Evolutionary conservation across 2,113 vertebrate genomes (phyloP), one percentile per base, ranked within the genome.

Genomic region (Plotosus lineatus): DNA sequence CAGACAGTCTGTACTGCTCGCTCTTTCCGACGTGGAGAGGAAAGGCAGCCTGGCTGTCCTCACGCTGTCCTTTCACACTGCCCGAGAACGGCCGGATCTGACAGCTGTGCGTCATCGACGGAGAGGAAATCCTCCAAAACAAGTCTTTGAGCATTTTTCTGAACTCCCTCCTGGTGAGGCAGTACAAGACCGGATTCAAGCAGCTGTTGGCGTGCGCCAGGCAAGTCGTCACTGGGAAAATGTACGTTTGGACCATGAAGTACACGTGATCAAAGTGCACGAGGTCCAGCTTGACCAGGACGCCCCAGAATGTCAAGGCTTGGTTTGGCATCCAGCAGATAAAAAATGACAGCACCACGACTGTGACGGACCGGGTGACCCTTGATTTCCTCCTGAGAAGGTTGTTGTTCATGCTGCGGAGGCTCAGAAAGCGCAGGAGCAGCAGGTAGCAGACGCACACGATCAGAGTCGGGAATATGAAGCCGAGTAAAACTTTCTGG

Each of bases 261-360:
- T 95, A 98, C 3, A 91, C 92, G 0, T 90, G 90, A 58, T 95
- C 95, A 92, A 96, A 98, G 83, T 93, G 91, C 28, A 96, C 92
- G 0, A 90, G 88, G 6, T 97, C 95, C 80, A 98, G 92, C 80
- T 98, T 98, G 75, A 98, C 94, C 83, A 98, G 90, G 40, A 98
- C 92, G 23, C 97, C 95, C 97, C 97, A 98, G 0, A 94, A 87
- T 26, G 97, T 98, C 80, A 98, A 93, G 0, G 95, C 95, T 87
- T 98, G 97, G 89, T 98, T 97, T 48, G 97, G 97, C 84, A 98
- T 93, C 96, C 97, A 98, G 81, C 96, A 98, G 79, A 97, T 80
- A 88, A 98, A 97, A 90, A 98, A 98, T 4, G 95, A 95, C 0
- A 98, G 88, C 1, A 98, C 96, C 2, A 98, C 96, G 0, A 98